phyloP scores from a whole-genome alignment of 2,797 vertebrate genomes.

The Myiotriccus ornatus region DNA sequence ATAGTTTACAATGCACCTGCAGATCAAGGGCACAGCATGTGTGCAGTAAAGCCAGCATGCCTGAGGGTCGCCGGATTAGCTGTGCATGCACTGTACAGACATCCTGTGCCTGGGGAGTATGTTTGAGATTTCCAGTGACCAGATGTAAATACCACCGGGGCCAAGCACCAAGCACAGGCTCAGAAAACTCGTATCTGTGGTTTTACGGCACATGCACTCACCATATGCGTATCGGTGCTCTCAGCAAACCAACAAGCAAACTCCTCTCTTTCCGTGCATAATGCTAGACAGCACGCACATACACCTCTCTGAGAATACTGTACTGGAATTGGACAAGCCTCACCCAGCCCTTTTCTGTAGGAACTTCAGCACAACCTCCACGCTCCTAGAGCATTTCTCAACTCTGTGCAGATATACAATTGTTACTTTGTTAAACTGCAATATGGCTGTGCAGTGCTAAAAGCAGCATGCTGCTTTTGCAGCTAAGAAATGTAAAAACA shows the following conservation, averaged over 20 bases:
- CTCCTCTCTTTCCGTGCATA: not conserved
- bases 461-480: not conserved
- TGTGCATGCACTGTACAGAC: not conserved
- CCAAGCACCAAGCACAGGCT: not conserved
- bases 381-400: not conserved
- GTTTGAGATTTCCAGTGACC: not conserved
- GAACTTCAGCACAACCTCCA: not conserved
- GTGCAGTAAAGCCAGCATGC: not conserved
- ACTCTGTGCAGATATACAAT: not conserved
- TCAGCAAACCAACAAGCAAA: not conserved
- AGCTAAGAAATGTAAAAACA: not conserved
- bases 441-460: not conserved
- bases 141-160: not conserved
- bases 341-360: fast-evolving
- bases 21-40: not conserved
- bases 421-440: not conserved
- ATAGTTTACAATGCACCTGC: not conserved
- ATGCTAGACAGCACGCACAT: not conserved
- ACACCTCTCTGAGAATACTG: not conserved
- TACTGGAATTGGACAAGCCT: fast-evolving
- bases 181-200: not conserved
- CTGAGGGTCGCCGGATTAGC: not conserved
- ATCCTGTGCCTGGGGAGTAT: not conserved
- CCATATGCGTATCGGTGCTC: not conserved
- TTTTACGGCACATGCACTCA: not conserved